Evolutionary conservation across 30 jellyfish, hydroid and myxozoan species (phyloP).

Genomic region (Hydractinia symbiolongicarpus): DNA sequence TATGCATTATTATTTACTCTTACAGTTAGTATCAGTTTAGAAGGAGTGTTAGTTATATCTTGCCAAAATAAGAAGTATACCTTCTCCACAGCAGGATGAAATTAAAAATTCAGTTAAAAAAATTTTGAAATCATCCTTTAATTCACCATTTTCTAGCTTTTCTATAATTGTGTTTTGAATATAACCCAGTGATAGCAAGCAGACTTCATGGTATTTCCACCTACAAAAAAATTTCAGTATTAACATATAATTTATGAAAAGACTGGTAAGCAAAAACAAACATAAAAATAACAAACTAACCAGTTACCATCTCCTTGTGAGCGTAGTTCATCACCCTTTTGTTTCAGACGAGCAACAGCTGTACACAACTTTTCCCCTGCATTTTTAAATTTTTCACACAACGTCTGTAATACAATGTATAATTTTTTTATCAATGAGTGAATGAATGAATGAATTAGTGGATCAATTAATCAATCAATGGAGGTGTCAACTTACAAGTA

Average conservation of each 20-base stretch:
- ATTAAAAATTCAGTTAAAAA: constrained; percentile 53
- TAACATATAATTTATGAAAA: neutral
- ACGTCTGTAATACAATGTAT: constrained; percentile 33
- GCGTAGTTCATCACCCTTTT: constrained; percentile 56
- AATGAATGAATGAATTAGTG: neutral
- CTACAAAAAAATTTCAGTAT: constrained; percentile 22
- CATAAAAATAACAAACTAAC: constrained; percentile 29
- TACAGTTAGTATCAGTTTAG: too few species aligned
- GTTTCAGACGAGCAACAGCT: constrained; percentile 64
- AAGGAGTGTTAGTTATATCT: too few species aligned
- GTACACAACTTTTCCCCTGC: constrained; percentile 56
- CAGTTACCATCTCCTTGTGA: constrained; percentile 59
- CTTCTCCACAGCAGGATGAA: constrained; percentile 37
- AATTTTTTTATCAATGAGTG: neutral
- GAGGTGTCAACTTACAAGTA: constrained; percentile 44
- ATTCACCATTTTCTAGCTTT: constrained; percentile 44
- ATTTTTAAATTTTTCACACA: constrained; percentile 56
- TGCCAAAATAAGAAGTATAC: neutral
- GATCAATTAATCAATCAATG: neutral
- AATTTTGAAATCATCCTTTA: constrained; percentile 44
- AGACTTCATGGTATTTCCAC: constrained; percentile 94
- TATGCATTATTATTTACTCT: too few species aligned
- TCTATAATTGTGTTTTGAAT: constrained; percentile 57
- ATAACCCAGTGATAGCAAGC: constrained; percentile 64
- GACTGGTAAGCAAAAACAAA: neutral